Evolutionary conservation across 2,113 vertebrate species (phyloP).

Genomic region (Pterocles orientalis): DNA sequence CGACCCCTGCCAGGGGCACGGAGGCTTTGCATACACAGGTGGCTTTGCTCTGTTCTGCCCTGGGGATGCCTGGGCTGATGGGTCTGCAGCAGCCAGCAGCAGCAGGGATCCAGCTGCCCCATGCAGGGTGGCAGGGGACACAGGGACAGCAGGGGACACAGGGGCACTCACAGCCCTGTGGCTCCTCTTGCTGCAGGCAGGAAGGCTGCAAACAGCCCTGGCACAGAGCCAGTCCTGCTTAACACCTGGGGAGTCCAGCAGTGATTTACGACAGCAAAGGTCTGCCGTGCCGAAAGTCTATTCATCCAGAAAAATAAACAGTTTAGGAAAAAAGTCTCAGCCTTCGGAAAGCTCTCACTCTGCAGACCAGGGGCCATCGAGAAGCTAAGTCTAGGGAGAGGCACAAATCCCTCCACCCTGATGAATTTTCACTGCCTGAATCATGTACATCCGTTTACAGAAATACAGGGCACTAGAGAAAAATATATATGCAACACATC

Average conservation of each 20-base stretch:
- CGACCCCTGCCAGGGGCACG: accelerated
- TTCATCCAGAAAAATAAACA: slow-evolving; percentile 22
- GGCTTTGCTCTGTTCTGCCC: neutral
- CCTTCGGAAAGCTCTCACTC: neutral
- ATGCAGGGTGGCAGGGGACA: neutral
- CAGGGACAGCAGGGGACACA: neutral
- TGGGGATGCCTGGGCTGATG: neutral
- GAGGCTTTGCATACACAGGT: neutral
- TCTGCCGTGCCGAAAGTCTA: neutral
- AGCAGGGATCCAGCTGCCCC: neutral
- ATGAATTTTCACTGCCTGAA: neutral
- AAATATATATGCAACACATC: neutral
- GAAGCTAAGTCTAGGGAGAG: neutral
- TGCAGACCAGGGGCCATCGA: neutral
- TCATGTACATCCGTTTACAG: neutral
- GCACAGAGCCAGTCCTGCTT: neutral
- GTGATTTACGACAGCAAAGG: neutral
- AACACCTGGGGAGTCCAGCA: neutral
- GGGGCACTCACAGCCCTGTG: neutral
- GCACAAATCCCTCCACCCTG: neutral
- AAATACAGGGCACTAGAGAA: neutral
- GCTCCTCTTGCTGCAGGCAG: neutral
- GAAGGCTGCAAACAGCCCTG: neutral
- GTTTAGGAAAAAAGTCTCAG: neutral
- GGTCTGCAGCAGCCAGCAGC: neutral